Evolutionary conservation across 2,113 vertebrate genomes (phyloP).

Genomic region (Calidris pygmaea): DNA sequence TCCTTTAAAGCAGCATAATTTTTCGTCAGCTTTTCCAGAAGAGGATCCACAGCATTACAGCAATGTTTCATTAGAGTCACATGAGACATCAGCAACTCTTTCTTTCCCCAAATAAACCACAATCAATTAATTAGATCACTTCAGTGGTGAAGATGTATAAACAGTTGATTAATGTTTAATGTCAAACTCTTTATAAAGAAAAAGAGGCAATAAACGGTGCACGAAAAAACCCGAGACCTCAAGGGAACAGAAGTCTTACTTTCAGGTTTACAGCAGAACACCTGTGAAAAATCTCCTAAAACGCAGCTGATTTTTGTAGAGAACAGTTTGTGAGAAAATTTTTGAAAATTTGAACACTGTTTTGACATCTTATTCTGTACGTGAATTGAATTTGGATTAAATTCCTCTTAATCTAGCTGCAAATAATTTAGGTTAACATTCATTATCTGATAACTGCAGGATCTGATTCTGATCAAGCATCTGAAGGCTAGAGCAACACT

Average conservation of each 20-base stretch:
- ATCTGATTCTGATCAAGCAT: neutral
- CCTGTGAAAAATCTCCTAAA: neutral
- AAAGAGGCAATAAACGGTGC: neutral
- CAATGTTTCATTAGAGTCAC: neutral
- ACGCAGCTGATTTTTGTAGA: neutral
- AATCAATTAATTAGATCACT: slow-evolving; percentile 26
- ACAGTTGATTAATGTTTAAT: slow-evolving; percentile 41
- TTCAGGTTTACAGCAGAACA: neutral
- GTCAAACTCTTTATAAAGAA: neutral
- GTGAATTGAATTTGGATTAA: neutral
- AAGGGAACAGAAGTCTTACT: neutral
- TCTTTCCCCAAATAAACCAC: neutral
- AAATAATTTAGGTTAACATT: neutral
- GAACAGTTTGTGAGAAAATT: neutral
- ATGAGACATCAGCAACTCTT: neutral
- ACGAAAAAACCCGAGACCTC: neutral
- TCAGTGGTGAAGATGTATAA: neutral
- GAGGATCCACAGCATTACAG: neutral
- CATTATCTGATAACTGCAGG: neutral
- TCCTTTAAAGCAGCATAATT: neutral
- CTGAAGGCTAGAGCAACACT: neutral
- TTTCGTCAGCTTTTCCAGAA: neutral
- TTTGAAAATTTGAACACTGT: neutral
- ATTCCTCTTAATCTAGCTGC: neutral
- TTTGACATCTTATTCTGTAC: neutral